Base-by-base conservation (phyloP, 1,140 invertebrate genomes). In the Drosophila pectinifera region DNA sequence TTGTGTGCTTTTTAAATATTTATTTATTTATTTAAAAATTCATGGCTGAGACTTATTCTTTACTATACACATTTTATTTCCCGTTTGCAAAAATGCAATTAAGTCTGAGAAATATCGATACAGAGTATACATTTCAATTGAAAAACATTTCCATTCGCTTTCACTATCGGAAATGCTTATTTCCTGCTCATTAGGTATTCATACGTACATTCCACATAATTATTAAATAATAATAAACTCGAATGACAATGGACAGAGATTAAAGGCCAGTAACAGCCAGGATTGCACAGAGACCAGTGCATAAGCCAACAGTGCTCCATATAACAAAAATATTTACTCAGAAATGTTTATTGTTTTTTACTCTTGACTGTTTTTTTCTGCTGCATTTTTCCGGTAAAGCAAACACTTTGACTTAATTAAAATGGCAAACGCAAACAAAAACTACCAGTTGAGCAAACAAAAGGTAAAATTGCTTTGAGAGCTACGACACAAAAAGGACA, bases 391-490 rank as follows among this genome's bases (percentile, higher is more conserved):
- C 36, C 28, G n/a, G 38, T 18, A 11, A 72, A 38, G 69, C 57
- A 74, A 73, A 74, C 69, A 74, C 69, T 74, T 73, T 74, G 48
- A 73, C 69, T 74, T 74, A 74, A 74, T 74, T 74, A 74, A 74
- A 74, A 64, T 56, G 69, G 36, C 42, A 62, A 55, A 36, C 13
- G 20, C 42, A 59, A 72, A 73, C 69, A 74, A 14, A 69, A 68
- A 69, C 57, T 63, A 41, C 48, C 51, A 41, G 18, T 31, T 22
- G n/a, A 22, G 39, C 16, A 36, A 70, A 56, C 63, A 69, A 74
- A 46, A 22, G 36, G 38, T 28, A 34, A 54, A 57, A 49, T 64
- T 75, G 59, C 39, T 65, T 51, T 63, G 20, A 41, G 56, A 74
- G 49, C 59, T 28, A 26, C 41, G 36, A 72, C 39, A 62, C 51